Percentiles rank a stretch among this genome's conserved stretches.
Conservation (phyloP, 2,888 invertebrate genomes). For the Athripsodes cinereus region DNA sequence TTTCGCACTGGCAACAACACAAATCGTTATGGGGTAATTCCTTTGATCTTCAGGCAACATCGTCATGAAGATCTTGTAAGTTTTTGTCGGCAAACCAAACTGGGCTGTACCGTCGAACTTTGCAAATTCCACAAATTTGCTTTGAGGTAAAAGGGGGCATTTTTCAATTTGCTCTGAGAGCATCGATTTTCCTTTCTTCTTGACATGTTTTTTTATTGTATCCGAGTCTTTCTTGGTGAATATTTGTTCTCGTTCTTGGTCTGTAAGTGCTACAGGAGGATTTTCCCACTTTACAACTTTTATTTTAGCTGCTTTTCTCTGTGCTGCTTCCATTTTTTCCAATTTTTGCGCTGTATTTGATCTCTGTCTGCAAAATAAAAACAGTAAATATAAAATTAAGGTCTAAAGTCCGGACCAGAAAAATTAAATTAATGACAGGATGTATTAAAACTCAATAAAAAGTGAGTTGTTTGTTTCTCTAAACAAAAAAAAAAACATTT, state of each 20-base stretch:
- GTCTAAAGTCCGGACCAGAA: no score
- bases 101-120: constrained; percentile 88
- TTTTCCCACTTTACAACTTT: constrained; percentile 70
- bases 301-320: constrained; percentile 71
- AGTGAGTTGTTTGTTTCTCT: no score
- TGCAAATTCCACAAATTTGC: constrained; percentile 85
- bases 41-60: constrained; percentile 78
- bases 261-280: constrained; percentile 42
- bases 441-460: no score
- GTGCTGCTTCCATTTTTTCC: constrained; percentile 83
- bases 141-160: constrained; percentile 66
- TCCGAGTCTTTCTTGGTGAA: constrained; percentile 46
- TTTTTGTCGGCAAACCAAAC: constrained; percentile 70
- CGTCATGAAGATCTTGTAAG: constrained; percentile 84
- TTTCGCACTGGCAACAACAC: constrained; percentile 77
- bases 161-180: constrained; percentile 71
- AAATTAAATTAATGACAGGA: no score
- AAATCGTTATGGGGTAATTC: constrained; percentile 76
- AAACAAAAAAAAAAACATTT: no score
- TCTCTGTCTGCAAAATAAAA: constrained; percentile 49
- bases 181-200: constrained; percentile 48
- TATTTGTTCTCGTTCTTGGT: constrained; percentile 54
- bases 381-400: background rate
- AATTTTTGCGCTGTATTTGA: constrained; percentile 85
- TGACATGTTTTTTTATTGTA: constrained; percentile 11